Percentiles rank a stretch among this genome's conserved stretches.
phyloP scores from a whole-genome alignment of 2,113 vertebrate genomes.

The Myanophis thanlyinensis region DNA sequence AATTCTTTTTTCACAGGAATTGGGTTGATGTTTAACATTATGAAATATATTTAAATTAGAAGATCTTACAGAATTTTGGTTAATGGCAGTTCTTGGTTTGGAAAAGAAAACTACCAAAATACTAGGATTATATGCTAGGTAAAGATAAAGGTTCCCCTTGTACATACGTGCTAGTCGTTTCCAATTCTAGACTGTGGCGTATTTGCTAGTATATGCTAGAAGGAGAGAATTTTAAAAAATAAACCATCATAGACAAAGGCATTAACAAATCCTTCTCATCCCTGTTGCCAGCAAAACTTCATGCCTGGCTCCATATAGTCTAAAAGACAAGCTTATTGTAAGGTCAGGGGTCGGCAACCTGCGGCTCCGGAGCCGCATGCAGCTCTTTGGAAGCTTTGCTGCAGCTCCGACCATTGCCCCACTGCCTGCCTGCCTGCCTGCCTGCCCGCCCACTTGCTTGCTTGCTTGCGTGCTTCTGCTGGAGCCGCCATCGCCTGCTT shows the following conservation, averaged over 20 bases:
- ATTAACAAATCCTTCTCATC: neutral
- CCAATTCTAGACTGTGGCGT: neutral
- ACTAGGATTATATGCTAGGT: neutral
- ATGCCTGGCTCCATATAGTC: neutral
- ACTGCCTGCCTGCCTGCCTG: too few species aligned
- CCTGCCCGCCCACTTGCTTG: too few species aligned
- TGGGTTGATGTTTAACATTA: neutral
- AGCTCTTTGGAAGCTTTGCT: too few species aligned
- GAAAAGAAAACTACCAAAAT: neutral
- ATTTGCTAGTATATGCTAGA: too few species aligned
- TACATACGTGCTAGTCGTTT: too few species aligned
- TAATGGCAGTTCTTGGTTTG: neutral
- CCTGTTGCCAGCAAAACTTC: neutral
- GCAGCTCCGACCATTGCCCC: too few species aligned
- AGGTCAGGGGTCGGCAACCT: too few species aligned
- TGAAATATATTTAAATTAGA: rapidly evolving
- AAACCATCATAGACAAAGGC: neutral
- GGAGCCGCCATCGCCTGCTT: too few species aligned
- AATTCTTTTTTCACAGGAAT: neutral
- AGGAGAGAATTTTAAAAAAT: too few species aligned
- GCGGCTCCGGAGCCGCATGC: too few species aligned
- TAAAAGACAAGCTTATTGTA: neutral
- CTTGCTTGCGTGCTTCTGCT: too few species aligned
- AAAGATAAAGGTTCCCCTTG: too few species aligned
- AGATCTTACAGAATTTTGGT: neutral